Percentiles rank a stretch among this genome's conserved stretches.
These are phyloP conservation scores for Chironomus riparius DNA, from an alignment of 2,888 invertebrate species.

Conservation along the genomic window DNA sequence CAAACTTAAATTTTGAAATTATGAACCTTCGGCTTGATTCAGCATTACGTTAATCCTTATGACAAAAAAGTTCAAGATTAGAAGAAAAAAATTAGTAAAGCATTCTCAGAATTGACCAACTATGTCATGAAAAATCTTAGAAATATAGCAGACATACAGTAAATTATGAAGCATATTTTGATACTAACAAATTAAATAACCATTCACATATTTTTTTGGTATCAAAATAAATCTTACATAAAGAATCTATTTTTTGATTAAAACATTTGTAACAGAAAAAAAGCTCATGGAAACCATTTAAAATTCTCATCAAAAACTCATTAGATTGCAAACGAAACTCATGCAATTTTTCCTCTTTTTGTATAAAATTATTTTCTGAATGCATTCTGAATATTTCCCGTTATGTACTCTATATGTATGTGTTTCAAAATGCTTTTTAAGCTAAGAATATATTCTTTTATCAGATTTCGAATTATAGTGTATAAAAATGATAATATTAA, in stretches of 20 bases:
- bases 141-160: no score
- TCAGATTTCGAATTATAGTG: not conserved
- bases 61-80: no score
- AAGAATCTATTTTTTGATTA: not conserved
- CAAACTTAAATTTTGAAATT: no score
- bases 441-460: not conserved
- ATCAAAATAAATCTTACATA: not conserved
- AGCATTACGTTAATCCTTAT: no score
- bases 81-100: no score
- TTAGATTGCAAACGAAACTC: conserved; percentile 17
- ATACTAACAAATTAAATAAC: not conserved
- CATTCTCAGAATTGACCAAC: no score
- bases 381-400: not conserved
- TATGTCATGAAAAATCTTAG: no score
- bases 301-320: conserved; percentile 24
- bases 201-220: not conserved
- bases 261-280: not conserved
- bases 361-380: conserved; percentile 3
- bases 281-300: not conserved
- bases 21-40: no score
- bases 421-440: no score
- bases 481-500: conserved; percentile 23
- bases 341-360: conserved; percentile 4
- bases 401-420: not conserved
- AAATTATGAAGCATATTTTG: no score